Conservation (phyloP, 2,888 invertebrate genomes). For the Tetragonisca angustula region DNA sequence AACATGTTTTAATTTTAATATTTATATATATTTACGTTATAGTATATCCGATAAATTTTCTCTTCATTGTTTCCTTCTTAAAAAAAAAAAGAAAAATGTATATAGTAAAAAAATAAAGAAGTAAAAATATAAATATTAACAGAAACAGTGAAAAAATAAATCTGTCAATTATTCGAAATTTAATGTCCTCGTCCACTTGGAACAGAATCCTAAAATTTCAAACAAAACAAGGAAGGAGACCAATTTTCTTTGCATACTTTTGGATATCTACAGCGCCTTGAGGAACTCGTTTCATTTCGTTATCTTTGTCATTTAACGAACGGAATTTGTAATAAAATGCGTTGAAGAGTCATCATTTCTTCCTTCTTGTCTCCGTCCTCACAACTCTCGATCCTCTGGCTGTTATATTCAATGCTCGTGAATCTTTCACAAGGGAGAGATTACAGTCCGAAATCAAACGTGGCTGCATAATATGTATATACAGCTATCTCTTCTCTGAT, state of each 20-base stretch:
- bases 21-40: too few relatives aligned
- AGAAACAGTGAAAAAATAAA: background rate
- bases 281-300: background rate
- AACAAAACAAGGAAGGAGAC: too few relatives aligned
- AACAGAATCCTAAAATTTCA: background rate
- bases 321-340: constrained; percentile 8
- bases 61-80: too few relatives aligned
- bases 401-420: constrained; percentile 4
- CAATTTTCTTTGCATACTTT: background rate
- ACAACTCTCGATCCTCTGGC: background rate
- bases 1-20: too few relatives aligned
- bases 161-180: background rate
- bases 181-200: background rate
- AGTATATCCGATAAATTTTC: background rate
- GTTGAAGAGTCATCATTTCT: background rate
- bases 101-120: background rate
- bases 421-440: constrained; percentile 23
- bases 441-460: constrained; percentile 34
- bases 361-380: background rate
- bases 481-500: background rate
- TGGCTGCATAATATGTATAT: background rate
- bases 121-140: background rate
- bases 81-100: too few relatives aligned
- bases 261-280: background rate
- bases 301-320: background rate